Percentiles rank a stretch among this genome's conserved stretches.
phyloP scores from a whole-genome alignment of 2,888 invertebrate species.

The Cantharis rufa region DNA sequence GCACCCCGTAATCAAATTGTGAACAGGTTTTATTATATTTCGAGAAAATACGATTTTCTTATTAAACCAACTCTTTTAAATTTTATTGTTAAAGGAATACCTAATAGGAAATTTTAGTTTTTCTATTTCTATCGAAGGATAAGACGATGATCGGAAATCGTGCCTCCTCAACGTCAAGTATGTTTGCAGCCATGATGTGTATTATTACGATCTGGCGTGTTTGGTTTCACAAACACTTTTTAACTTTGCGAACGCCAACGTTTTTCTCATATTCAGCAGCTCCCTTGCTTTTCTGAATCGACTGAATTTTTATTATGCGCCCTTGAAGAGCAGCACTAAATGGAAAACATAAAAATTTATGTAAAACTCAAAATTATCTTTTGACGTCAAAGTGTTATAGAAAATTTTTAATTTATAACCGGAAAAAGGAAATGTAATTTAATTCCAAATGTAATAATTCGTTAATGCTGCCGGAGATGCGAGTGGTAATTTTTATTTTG shows the following conservation, averaged over 20 bases:
- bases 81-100: not conserved
- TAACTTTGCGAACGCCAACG: conserved; percentile 16
- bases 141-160: conserved; percentile 23
- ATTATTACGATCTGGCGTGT: conserved; percentile 31
- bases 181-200: conserved; percentile 29
- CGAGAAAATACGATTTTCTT: not conserved
- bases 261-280: conserved; percentile 6
- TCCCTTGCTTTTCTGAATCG: conserved; percentile 6
- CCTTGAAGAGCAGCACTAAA: conserved; percentile 2
- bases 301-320: conserved; percentile 17
- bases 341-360: conserved; percentile 2
- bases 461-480: not conserved
- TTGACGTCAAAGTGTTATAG: not conserved
- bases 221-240: conserved; percentile 25
- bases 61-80: not conserved
- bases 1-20: not conserved
- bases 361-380: not conserved
- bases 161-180: conserved; percentile 25
- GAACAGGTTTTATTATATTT: not conserved
- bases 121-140: conserved; percentile 25
- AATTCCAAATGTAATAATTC: not conserved
- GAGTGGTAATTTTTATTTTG: not conserved
- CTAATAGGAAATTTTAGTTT: conserved; percentile 15
- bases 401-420: not conserved
- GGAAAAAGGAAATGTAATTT: not conserved